phyloP scores from a whole-genome alignment of 2,113 vertebrate genomes.

The Recurvirostra avosetta region DNA sequence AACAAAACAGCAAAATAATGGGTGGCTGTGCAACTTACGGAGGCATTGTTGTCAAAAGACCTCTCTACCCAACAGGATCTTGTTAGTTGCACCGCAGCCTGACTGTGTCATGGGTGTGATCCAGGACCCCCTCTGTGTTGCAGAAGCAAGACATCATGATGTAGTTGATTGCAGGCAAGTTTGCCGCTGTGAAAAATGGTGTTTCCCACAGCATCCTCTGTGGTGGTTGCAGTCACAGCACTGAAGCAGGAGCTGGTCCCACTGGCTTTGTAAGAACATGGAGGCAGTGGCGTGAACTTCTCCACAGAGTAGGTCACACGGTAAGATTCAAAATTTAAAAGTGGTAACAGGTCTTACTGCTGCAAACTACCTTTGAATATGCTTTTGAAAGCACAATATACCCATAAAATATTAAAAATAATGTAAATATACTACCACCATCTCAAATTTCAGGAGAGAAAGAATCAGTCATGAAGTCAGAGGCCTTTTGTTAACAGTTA shows the following conservation, averaged over 20 bases:
- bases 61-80: accelerated
- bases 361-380: neutral
- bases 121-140: neutral
- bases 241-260: neutral
- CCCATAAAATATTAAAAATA: neutral
- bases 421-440: neutral
- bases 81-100: neutral
- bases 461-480: neutral
- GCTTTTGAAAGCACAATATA: neutral
- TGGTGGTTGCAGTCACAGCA: neutral
- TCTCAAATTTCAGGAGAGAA: neutral
- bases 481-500: neutral
- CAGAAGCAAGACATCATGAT: neutral
- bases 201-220: neutral
- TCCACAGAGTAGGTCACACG: neutral
- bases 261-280: neutral
- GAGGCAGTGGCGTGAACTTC: neutral
- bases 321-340: neutral
- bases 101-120: neutral
- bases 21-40: neutral
- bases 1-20: neutral
- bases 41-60: neutral
- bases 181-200: neutral
- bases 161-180: neutral
- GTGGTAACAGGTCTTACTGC: neutral